A percentile compares a stretch with the other conserved stretches of the same genome.
These are phyloP conservation scores for Heliothis peltigera DNA, from an alignment of 2,888 invertebrate genomes.

Conservation along the genomic window DNA sequence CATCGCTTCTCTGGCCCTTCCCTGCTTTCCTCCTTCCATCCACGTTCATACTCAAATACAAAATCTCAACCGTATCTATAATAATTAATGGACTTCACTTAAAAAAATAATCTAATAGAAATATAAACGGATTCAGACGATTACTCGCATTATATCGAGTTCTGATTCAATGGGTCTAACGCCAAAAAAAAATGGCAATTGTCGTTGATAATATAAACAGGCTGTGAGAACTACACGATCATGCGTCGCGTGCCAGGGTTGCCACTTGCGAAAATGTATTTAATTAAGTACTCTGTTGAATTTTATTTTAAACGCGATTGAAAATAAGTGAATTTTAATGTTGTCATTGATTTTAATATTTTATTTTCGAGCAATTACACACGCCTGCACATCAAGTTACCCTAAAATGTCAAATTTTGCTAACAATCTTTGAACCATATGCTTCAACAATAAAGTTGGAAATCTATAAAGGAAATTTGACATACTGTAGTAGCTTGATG, in stretches of 20 bases:
- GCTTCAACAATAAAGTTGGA: no score
- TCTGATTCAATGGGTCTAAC: conserved; percentile 55
- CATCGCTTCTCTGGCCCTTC: no score
- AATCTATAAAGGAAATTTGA: no score
- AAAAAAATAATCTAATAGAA: conserved; percentile 61
- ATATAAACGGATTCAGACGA: conserved; percentile 57
- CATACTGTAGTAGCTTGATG: no score
- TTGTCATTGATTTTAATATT: no score
- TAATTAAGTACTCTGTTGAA: neutral
- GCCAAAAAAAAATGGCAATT: conserved; percentile 59
- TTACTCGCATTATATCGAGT: conserved; percentile 61
- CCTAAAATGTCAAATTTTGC: no score
- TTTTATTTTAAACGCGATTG: neutral
- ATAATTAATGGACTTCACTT: conserved; percentile 47
- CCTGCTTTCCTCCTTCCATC: no score
- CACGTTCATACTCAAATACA: no score
- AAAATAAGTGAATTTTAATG: neutral
- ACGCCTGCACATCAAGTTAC: no score
- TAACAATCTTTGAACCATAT: no score
- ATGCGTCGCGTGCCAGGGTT: conserved; percentile 52
- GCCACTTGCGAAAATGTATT: conserved; percentile 14
- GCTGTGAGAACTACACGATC: conserved; percentile 59
- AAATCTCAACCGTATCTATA: conserved; percentile 21
- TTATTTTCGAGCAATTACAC: no score
- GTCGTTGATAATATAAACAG: conserved; percentile 59